Percentiles rank a stretch among this genome's conserved stretches.
phyloP scores from a whole-genome alignment of 1,140 invertebrate genomes.

The Drosophila kohkoa region DNA sequence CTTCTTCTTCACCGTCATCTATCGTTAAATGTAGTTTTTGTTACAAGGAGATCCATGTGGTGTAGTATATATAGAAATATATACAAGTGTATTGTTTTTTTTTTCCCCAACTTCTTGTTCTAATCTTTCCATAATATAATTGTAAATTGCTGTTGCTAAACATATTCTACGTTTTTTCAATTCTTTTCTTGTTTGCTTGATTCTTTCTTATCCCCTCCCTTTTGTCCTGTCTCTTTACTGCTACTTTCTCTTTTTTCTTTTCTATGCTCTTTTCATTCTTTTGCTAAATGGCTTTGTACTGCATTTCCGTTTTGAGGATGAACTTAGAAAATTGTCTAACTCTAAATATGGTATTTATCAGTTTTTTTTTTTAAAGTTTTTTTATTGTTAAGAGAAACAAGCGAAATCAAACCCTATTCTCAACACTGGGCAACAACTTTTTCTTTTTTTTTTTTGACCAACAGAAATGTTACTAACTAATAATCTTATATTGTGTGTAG shows the following conservation, averaged over 20 bases:
- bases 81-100: no score
- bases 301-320: conserved; percentile 25
- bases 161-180: conserved; percentile 7
- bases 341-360: conserved; percentile 17
- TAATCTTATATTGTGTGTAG: neutral
- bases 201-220: conserved; percentile 5
- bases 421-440: conserved; percentile 29
- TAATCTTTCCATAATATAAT: conserved; percentile 13
- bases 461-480: neutral
- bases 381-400: neutral
- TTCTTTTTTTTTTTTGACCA: conserved; percentile 9
- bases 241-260: conserved; percentile 9
- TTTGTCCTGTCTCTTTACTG: conserved; percentile 24
- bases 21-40: conserved; percentile 45
- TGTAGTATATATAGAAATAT: conserved; percentile 33
- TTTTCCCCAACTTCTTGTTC: neutral
- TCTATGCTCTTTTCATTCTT: conserved; percentile 13
- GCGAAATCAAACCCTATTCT: conserved; percentile 12
- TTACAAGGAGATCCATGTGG: conserved; percentile 70
- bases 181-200: neutral
- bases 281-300: conserved; percentile 43
- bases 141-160: conserved; percentile 17
- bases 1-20: conserved; percentile 5
- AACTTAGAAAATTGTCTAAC: conserved; percentile 45
- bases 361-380: neutral